Evolutionary conservation across 1,140 invertebrate species (phyloP).

Genomic region (Anoplolepis gracilipes): DNA sequence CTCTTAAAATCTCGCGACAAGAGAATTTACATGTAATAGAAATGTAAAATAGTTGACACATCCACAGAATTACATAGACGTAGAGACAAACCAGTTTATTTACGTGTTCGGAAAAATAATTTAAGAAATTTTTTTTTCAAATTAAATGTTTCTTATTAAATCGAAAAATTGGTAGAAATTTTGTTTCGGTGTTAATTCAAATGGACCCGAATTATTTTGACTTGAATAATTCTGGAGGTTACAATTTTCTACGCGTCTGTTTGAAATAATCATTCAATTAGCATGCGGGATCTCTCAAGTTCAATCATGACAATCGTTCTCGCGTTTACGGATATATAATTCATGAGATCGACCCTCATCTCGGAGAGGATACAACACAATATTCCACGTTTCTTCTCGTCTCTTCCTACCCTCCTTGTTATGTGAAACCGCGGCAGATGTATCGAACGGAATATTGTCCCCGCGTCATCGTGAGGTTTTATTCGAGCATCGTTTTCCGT

Average conservation of each 20-base stretch:
- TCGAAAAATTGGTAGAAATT: not conserved
- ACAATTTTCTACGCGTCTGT: not conserved
- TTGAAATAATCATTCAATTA: conserved; percentile 25
- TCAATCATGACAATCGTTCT: conserved; percentile 45
- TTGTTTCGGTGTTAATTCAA: not conserved
- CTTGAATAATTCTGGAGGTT: not conserved
- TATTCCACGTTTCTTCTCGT: not conserved
- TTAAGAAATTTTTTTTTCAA: not conserved
- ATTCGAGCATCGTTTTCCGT: conserved; percentile 11
- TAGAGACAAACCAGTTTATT: not conserved
- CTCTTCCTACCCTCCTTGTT: conserved; percentile 4
- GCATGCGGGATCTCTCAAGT: not conserved
- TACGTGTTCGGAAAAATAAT: not conserved
- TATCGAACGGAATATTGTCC: conserved; percentile 64
- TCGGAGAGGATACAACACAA: not conserved
- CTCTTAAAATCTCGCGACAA: conserved; percentile 19
- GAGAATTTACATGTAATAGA: conserved; percentile 23
- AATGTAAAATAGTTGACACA: conserved; percentile 22
- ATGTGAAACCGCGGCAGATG: conserved; percentile 57
- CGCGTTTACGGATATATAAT: conserved; percentile 22
- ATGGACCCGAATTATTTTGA: not conserved
- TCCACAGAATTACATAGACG: not conserved
- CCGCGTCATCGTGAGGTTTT: conserved; percentile 39
- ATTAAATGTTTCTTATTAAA: not conserved
- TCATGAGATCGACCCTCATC: not conserved